phyloP scores from a whole-genome alignment of 2,888 invertebrate genomes.

The Glaucopsyche alexis region DNA sequence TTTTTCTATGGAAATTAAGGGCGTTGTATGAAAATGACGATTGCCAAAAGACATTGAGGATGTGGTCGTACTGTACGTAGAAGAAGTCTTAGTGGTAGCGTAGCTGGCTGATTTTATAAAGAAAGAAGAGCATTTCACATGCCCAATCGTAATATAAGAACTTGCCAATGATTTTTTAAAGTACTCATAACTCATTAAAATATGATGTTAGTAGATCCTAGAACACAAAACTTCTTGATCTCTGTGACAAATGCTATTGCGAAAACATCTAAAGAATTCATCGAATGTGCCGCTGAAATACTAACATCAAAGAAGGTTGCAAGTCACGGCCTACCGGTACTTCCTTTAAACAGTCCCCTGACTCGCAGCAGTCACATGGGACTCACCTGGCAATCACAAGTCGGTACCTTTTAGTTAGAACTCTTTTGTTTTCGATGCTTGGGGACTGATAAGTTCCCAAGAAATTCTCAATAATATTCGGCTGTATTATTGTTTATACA shows the following conservation, averaged over 20 bases:
- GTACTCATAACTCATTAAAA: neutral
- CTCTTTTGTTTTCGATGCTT: constrained; percentile 47
- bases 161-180: neutral
- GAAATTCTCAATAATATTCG: neutral
- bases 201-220: neutral
- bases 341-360: constrained; percentile 58
- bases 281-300: constrained; percentile 32
- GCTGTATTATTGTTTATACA: neutral
- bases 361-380: constrained; percentile 45
- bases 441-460: constrained; percentile 18
- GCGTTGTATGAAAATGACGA: too few species aligned
- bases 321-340: constrained; percentile 58
- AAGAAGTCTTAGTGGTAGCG: neutral
- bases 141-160: neutral
- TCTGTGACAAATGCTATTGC: constrained; percentile 6
- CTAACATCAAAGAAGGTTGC: constrained; percentile 43
- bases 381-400: constrained; percentile 64
- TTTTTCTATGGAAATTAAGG: too few species aligned
- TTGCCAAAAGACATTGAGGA: too few species aligned
- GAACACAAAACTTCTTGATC: neutral
- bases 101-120: neutral
- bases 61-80: neutral
- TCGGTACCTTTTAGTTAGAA: constrained; percentile 63
- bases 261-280: constrained; percentile 19
- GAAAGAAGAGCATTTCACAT: neutral